phyloP scores from a whole-genome alignment of 1,140 invertebrate species.

The Ceratoteleas bidentatus region DNA sequence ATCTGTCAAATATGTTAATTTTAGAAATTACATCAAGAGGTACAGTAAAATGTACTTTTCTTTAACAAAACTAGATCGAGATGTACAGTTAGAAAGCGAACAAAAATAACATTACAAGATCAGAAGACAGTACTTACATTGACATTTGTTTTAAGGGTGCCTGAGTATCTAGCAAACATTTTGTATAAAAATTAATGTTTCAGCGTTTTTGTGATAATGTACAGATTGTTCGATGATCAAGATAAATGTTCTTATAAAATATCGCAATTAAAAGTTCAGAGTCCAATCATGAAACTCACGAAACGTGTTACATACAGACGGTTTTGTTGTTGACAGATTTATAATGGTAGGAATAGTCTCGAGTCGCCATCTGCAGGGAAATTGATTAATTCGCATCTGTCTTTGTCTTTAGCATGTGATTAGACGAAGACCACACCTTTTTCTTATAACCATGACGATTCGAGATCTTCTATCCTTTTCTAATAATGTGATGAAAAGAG shows the following conservation, averaged over 20 bases:
- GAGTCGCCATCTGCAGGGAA: slow-evolving; percentile 41
- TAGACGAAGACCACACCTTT: too few species aligned
- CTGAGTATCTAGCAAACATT: slow-evolving; percentile 32
- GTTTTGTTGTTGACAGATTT: slow-evolving; percentile 19
- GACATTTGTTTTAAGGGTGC: slow-evolving; percentile 8
- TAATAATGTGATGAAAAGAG: too few species aligned
- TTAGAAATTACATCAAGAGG: too few species aligned
- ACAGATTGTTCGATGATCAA: slow-evolving; percentile 11
- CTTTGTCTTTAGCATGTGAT: not conserved
- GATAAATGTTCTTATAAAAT: slow-evolving; percentile 24
- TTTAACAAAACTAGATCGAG: not conserved
- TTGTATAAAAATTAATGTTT: slow-evolving; percentile 7
- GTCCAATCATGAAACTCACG: slow-evolving; percentile 26
- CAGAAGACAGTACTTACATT: slow-evolving; percentile 16
- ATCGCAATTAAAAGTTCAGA: slow-evolving; percentile 35
- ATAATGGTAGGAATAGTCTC: not conserved
- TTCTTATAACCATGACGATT: too few species aligned
- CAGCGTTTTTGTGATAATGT: not conserved
- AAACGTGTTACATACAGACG: slow-evolving; percentile 19
- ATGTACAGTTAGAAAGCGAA: not conserved
- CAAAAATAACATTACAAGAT: slow-evolving; percentile 19
- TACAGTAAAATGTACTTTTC: not conserved
- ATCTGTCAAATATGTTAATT: too few species aligned
- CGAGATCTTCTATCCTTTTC: too few species aligned
- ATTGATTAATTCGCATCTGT: not conserved